These are phyloP conservation scores for Falcunculus frontatus DNA, from an alignment of 2,113 vertebrate species.

Conservation along the genomic window DNA sequence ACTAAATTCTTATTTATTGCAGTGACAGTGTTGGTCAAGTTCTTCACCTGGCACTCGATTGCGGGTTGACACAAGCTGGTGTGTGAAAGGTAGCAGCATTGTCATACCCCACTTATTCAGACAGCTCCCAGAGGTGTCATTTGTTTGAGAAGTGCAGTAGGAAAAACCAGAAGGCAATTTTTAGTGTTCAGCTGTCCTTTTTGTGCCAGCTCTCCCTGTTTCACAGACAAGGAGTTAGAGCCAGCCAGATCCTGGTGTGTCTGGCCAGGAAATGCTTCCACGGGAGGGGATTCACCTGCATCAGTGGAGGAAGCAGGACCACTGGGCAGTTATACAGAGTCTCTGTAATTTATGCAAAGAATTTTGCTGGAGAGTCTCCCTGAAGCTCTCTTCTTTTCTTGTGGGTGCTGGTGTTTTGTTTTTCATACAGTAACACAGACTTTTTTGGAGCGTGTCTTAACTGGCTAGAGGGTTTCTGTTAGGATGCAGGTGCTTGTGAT, in stretches of 20 bases:
- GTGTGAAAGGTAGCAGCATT: not conserved
- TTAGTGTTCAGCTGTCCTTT: not conserved
- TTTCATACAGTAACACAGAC: not conserved
- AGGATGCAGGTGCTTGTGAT: not conserved
- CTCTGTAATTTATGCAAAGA: not conserved
- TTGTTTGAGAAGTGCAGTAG: not conserved
- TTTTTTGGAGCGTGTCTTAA: rapidly evolving
- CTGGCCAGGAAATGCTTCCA: not conserved
- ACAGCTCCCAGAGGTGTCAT: not conserved
- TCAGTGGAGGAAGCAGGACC: not conserved
- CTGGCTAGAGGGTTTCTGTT: not conserved
- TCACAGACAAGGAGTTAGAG: not conserved
- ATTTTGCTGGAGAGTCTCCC: not conserved
- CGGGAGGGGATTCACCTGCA: not conserved
- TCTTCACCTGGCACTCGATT: not conserved
- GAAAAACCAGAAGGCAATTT: not conserved
- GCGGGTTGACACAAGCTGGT: not conserved
- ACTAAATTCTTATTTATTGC: not conserved
- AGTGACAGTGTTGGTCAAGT: not conserved
- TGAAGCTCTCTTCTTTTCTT: not conserved
- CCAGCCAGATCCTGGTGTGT: not conserved
- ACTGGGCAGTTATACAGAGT: not conserved
- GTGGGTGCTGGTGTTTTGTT: not conserved
- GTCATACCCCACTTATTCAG: not conserved
- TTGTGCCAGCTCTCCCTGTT: not conserved